phyloP scores from a whole-genome alignment of 1,140 invertebrate species.

The Eurosta solidaginis region DNA sequence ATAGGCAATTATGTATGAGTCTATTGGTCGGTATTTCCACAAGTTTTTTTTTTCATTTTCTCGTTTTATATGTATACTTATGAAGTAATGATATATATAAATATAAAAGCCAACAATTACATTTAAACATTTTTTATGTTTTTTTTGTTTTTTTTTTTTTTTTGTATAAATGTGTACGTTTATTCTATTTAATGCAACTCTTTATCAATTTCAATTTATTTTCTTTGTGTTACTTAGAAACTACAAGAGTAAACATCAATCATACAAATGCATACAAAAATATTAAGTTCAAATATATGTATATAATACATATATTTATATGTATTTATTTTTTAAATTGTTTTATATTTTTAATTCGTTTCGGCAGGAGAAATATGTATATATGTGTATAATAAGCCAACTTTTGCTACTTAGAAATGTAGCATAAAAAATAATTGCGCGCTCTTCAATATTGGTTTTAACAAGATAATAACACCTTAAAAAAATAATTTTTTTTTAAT shows the following conservation, averaged over 20 bases:
- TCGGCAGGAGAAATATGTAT: conserved; percentile 25
- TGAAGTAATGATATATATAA: conserved; percentile 22
- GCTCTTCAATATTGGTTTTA: conserved; percentile 6
- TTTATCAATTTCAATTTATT: conserved; percentile 2
- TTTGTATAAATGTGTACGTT: too few relatives aligned
- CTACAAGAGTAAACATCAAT: conserved; percentile 27
- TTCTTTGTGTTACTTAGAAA: conserved; percentile 17
- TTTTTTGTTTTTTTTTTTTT: too few relatives aligned
- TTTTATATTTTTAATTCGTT: conserved; percentile 8
- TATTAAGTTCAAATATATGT: too few relatives aligned
- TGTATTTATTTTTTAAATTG: neutral
- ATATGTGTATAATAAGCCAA: conserved; percentile 26
- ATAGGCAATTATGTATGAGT: conserved; percentile 17
- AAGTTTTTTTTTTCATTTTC: too few relatives aligned
- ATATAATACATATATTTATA: conserved; percentile 14
- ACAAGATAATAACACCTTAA: neutral
- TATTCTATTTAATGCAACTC: neutral
- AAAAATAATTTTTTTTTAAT: too few relatives aligned
- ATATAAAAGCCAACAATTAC: conserved; percentile 28
- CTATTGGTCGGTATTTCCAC: conserved; percentile 24
- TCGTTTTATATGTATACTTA: neutral
- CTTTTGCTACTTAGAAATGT: conserved; percentile 4
- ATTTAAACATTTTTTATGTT: conserved; percentile 24
- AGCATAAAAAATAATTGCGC: conserved; percentile 26
- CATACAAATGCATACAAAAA: conserved; percentile 27